Percentiles rank a stretch among this genome's conserved stretches.
These are phyloP conservation scores for Coenobita brevimanus DNA, from an alignment of 1,140 invertebrate genomes.

Conservation along the genomic window DNA sequence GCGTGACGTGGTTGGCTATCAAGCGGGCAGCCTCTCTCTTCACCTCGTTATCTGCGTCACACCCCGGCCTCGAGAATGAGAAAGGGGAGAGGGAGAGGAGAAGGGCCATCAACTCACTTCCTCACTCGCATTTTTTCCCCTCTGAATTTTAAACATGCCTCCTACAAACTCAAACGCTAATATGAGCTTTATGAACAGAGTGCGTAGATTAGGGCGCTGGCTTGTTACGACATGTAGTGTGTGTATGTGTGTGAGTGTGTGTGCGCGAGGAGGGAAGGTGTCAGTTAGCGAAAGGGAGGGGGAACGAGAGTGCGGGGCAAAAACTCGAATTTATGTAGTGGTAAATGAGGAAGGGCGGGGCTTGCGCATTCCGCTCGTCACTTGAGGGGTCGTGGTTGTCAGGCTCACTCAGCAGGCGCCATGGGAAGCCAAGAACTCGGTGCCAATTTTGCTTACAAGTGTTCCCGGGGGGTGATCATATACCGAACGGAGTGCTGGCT, in stretches of 20 bases:
- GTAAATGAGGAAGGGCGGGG: conserved; percentile 45
- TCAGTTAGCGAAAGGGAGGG: background rate
- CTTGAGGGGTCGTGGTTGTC: conserved; percentile 44
- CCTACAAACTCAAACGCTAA: too few species aligned
- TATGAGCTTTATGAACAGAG: background rate
- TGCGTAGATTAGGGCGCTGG: too few species aligned
- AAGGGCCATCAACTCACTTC: too few species aligned
- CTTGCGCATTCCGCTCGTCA: conserved; percentile 43
- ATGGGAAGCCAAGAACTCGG: background rate
- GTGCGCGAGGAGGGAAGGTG: too few species aligned
- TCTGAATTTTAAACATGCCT: too few species aligned
- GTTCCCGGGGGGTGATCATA: too few species aligned
- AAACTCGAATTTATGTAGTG: conserved; percentile 27
- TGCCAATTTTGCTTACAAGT: background rate
- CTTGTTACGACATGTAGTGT: too few species aligned
- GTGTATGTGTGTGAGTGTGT: too few species aligned
- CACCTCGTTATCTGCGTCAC: conserved; percentile 50
- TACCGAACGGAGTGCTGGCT: too few species aligned
- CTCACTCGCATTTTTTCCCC: too few species aligned
- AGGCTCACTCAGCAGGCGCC: conserved; percentile 41
- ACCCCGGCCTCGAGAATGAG: background rate
- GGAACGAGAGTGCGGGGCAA: background rate
- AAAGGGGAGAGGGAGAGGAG: background rate
- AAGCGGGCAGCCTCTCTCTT: conserved; percentile 45
- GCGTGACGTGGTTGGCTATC: conserved; percentile 53